Evolutionary conservation across 1,140 invertebrate genomes (phyloP), one percentile per base, ranked within the genome.

Genomic region (Amphibalanus amphitrite): DNA sequence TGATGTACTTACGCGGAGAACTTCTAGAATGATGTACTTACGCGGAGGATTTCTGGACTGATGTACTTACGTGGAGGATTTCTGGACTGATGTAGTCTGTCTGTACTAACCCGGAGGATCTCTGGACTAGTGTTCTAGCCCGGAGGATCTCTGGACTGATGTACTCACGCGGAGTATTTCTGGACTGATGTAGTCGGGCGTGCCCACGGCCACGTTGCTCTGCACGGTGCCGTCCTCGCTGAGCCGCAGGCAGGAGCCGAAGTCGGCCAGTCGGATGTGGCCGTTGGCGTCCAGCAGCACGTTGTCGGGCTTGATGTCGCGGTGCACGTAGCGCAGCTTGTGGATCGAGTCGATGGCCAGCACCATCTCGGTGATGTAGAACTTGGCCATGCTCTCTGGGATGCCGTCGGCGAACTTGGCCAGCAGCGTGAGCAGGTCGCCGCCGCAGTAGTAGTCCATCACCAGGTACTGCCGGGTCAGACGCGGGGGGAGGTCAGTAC

Each of bases 401-500:
- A 99, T 85, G 70, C 93, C 87, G 81, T 98, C 95, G 78, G 98
- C 96, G 82, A 98, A 99, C 84, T 99, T 99, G 77, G 93, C 96
- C 30, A 99, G 83, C 65, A 99, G 83, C 3, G 97, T 99, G 69
- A 99, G 84, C 70, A 99, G 85, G 83, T 99, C 97, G 26, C 97
- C 97, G 64, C 97, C 97, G 81, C 95, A 97, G 82, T 99, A 99
- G 84, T 98, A 99, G 83, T 99, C 97, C 97, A 99, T 99, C 70
- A 99, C 94, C 77, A 99, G 84, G 84, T 98, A 99, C 91, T 98
- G 79, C 73, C 81, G 81, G 75, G 72, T 8, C 38, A 17, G 6
- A 17, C 38, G 38, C 38, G 38, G 38, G 38, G 38, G 6, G 6
- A 38, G 6, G 17, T 38, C 38, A 38, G 6, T 17, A 38, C 38